Evolutionary conservation across 1,140 invertebrate species (phyloP), one percentile per base, ranked within the genome.

Genomic region (Drosophila repleta): DNA sequence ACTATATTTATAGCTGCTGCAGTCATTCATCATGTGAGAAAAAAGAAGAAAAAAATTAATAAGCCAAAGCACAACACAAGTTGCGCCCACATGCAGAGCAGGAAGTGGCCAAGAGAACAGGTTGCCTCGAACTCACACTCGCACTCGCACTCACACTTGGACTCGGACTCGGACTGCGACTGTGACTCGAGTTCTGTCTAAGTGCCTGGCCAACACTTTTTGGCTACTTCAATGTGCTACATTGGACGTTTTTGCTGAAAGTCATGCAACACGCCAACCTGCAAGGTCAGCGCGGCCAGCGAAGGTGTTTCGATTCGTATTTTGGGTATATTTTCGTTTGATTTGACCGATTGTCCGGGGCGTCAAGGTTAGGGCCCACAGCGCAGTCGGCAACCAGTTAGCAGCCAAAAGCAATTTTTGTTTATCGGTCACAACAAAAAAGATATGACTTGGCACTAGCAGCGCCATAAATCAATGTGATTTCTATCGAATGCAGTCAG

Each of bases 1-100:
- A 15, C 52, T 71, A 61, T 76, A 87, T 87, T 88, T 88, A 83
- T 83, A 88, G 79, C 70, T 72, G 79, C 52, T 88, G 83, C 83
- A 88, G 84, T 88, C 83, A 88, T 88, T 79, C 84, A 83, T 88
- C 76, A 83, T 77, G 53, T 35, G 51, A 63, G 26, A 21, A 29
- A 26, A 18, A 45, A 1, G 39, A 26, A 17, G n/a, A 26, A 43
- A 41, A 46, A 72, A 56, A 62, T 68, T 69, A 69, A 74, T 74
- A 69, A 74, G 71, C 70, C 56, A 63, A 77, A 61, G 55, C 52
- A 71, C 39, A 17, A 15, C 39, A 52, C 43, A 48, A 60, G 61
- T 75, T 46, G 62, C 74, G 83, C 83, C 83, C 83, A 88, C 83
- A 77, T 76, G 62, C 70, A 74, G 74, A 83, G 74, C 83, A 76